phyloP scores from a whole-genome alignment of 1,140 invertebrate species.

The Oedothorax gibbosus region DNA sequence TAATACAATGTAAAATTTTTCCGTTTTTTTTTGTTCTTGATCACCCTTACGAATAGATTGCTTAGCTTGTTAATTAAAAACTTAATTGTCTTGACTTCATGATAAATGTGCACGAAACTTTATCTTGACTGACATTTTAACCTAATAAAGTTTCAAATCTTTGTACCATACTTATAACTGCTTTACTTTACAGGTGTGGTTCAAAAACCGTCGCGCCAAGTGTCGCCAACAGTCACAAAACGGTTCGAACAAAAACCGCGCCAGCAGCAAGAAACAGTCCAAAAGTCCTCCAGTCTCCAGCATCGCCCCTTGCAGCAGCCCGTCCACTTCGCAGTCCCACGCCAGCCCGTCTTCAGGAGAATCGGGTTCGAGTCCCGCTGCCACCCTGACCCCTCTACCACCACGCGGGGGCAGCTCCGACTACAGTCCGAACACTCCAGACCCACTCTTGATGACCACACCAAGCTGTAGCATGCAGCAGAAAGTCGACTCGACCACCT shows the following conservation, averaged over 20 bases:
- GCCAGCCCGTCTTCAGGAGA: conserved; percentile 50
- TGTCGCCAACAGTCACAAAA: conserved; percentile 76
- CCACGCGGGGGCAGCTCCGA: not conserved
- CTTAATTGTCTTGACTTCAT: too few relatives aligned
- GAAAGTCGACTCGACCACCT: conserved; percentile 25
- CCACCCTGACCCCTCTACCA: conserved; percentile 4
- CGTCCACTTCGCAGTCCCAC: conserved; percentile 47
- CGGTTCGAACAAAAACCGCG: conserved; percentile 46
- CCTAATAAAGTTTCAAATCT: too few relatives aligned
- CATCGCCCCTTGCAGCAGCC: conserved; percentile 31
- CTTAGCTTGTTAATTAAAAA: too few relatives aligned
- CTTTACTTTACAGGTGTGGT: conserved; percentile 87
- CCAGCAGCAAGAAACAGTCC: conserved; percentile 63
- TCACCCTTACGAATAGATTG: too few relatives aligned
- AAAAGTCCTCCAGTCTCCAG: conserved; percentile 60
- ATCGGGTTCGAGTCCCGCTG: conserved; percentile 37
- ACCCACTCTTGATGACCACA: conserved; percentile 15
- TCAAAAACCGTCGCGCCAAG: conserved; percentile 97
- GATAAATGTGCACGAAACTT: too few relatives aligned
- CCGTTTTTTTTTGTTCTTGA: too few relatives aligned
- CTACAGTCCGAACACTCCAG: conserved; percentile 32
- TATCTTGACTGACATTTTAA: too few relatives aligned
- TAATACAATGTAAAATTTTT: too few relatives aligned
- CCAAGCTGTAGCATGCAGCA: conserved; percentile 32
- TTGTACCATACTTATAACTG: too few relatives aligned